Evolutionary conservation across 2,797 vertebrate genomes (phyloP).

Genomic region (Acomys russatus): DNA sequence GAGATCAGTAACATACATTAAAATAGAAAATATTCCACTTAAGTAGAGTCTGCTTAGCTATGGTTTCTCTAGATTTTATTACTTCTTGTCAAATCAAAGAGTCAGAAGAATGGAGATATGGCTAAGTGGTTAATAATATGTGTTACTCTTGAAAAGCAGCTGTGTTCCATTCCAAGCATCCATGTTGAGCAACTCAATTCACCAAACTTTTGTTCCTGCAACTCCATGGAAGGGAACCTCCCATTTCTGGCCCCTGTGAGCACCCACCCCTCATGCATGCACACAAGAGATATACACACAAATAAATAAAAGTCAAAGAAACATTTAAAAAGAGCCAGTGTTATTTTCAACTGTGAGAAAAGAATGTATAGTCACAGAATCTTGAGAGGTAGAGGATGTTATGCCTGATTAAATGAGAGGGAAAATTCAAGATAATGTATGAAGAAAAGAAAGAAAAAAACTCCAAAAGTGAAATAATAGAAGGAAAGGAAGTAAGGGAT

Average conservation of each 20-base stretch:
- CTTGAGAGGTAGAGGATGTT: background rate
- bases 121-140: background rate
- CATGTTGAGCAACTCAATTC: background rate
- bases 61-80: constrained; percentile 31
- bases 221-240: background rate
- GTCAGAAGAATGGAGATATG: background rate
- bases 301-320: background rate
- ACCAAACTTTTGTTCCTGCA: background rate
- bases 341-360: background rate
- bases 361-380: background rate
- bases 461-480: background rate
- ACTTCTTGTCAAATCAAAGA: background rate
- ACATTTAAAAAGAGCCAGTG: background rate
- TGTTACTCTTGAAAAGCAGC: background rate
- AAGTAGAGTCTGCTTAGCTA: background rate
- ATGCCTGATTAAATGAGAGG: background rate
- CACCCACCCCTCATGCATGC: background rate
- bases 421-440: background rate
- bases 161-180: background rate
- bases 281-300: background rate
- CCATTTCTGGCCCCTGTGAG: background rate
- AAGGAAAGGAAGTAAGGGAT: background rate
- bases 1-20: background rate
- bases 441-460: background rate
- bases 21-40: constrained; percentile 7